phyloP scores from a whole-genome alignment of 35 echinoderm and acorn worm genomes.

The Diadema setosum region DNA sequence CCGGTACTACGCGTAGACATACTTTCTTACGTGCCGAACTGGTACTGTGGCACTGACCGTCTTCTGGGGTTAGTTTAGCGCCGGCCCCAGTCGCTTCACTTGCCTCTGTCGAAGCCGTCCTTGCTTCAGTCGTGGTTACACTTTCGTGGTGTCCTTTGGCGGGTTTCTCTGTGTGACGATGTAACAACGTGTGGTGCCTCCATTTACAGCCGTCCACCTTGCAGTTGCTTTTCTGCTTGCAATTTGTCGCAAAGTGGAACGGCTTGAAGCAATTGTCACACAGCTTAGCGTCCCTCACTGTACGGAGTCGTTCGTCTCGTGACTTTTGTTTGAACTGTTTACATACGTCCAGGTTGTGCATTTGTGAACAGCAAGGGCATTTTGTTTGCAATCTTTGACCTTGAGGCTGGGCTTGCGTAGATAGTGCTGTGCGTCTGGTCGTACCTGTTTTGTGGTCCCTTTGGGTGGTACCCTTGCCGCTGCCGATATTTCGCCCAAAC shows the following conservation, averaged over 20 bases:
- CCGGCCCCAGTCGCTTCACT: neutral
- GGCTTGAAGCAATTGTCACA: conserved; percentile 61
- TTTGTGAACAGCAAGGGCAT: no score
- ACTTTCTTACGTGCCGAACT: neutral
- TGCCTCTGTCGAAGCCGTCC: neutral
- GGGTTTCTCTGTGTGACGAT: neutral
- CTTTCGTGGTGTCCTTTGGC: neutral
- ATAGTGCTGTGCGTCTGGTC: no score
- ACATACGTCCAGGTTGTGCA: no score
- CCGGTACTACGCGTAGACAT: conserved; percentile 24
- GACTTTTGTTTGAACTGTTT: conserved; percentile 34
- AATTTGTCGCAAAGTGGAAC: conserved; percentile 29
- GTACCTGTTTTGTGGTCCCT: no score
- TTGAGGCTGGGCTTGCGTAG: no score
- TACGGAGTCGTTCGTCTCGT: conserved; percentile 11
- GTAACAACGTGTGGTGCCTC: conserved; percentile 37
- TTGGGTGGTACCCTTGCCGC: no score
- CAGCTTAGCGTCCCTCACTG: neutral
- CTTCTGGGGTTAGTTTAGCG: neutral
- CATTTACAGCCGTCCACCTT: neutral
- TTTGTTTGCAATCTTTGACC: no score
- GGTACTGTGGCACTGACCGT: neutral
- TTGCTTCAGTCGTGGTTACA: neutral
- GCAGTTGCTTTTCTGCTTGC: neutral
- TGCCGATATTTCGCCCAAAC: no score